These are phyloP conservation scores for Dendrolimus pini DNA, from an alignment of 2,888 invertebrate genomes.

Conservation along the genomic window DNA sequence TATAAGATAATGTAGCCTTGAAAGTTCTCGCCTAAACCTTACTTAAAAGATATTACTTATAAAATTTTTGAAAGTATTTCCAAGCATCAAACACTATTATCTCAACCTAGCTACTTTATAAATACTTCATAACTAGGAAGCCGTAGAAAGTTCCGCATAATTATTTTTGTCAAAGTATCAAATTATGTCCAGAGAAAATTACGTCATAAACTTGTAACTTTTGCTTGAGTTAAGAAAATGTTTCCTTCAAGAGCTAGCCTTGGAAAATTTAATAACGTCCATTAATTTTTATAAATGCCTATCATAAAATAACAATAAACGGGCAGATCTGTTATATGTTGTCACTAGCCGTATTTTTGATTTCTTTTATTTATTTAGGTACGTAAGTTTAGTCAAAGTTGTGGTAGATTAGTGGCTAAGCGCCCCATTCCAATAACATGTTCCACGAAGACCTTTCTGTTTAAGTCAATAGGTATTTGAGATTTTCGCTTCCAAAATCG, in stretches of 20 bases:
- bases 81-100: neutral
- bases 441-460: no score
- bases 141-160: neutral
- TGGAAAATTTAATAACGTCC: slow-evolving; percentile 3
- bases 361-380: no score
- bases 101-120: neutral
- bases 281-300: slow-evolving; percentile 1
- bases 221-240: neutral
- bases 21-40: no score
- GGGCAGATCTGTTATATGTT: no score
- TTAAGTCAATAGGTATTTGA: no score
- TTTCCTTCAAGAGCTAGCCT: neutral
- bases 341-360: no score
- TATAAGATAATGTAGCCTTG: no score
- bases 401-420: no score
- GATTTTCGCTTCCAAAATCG: no score
- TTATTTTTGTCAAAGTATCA: neutral
- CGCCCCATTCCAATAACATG: no score
- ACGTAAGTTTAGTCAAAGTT: no score
- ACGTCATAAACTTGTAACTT: neutral
- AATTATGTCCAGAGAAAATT: neutral
- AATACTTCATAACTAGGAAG: neutral
- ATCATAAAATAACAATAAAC: neutral
- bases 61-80: neutral
- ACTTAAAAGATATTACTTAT: neutral